Evolutionary conservation across 2,888 invertebrate genomes (phyloP), one percentile per base, ranked within the genome.

Genomic region (Ectobius pallidus): DNA sequence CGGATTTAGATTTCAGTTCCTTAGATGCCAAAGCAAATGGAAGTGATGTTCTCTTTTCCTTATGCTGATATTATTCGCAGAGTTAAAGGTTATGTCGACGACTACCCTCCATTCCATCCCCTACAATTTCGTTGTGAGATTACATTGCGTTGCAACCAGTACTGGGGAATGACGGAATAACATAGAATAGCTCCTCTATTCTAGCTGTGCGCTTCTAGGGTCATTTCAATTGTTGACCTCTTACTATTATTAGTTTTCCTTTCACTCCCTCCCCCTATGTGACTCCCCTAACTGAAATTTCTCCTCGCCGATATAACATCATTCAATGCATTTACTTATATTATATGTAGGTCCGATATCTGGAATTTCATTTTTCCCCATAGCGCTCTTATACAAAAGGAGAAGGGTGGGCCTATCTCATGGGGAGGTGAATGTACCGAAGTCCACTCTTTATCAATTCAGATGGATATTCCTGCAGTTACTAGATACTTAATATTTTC

Each of bases 351-450:
- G 65, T 46, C n/a, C 44, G 46, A 30, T 65, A 30, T 42, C 44
- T 65, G 65, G 65, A 65, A 65, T 65, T 65, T 65, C 65, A 65
- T 65, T 65, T 65, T 65, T 65, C 65, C 65, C 44, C 46, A 65
- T 44, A 65, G 30, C 65, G 11, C 27, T 58, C 32, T 30, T 30
- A 58, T n/a, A 32, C 30, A 32, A 30, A 65, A 61, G 30, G 16
- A 32, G 32, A 32, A 25, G 34, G 34, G 61, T 14, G 14, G 7
- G 49, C 49, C 18, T 49, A 14, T 34, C 7, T 9, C 22, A 62
- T 9, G 62, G 65, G n/a, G 22, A 25, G 27, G 20, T 39, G 27
- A 44, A 30, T 58, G 16, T n/a, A 34, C 34, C 34, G 11, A 34
- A n/a, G n/a, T n/a, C 34, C 11, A 11, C 34, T 34, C 34, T 34